Base-by-base conservation (phyloP, 2,888 invertebrate species). In the Stramonita haemastoma region DNA sequence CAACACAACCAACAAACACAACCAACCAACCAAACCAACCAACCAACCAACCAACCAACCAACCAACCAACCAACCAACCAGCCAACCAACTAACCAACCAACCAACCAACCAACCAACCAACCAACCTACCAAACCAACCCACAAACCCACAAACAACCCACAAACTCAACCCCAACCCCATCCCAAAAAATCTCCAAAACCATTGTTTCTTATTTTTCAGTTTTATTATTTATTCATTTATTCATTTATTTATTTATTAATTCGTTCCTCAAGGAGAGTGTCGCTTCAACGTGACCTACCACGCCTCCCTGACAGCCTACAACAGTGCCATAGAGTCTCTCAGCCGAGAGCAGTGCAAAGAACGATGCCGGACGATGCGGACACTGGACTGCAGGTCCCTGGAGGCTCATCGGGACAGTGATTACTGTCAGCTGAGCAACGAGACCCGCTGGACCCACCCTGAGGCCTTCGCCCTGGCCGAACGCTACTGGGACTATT, bases 391-490 rank as follows among this genome's bases (percentile, higher is more conserved):
- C 85, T 89, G 89, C 57, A 70, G 89, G 5, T 89, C 89, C 19
- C 29, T 85, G 0, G 89, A 89, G 70, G 36, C 56, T 1, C 36
- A 89, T 73, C 15, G 86, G 22, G 36, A 46, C 8, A 13, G 0
- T 13, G 34, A 88, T n/a, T 22, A 11, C 56, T 89, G 89, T 34
- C 89, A 89, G 32, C 22, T 89, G 15, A 89, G 89, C 34, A 2
- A 5, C 36, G 85, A 89, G 89, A 70, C 70, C 15, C 70, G 85
- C 32, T 89, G 89, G 89, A 66, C 89, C 15, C 84, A 89, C 6
- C 85, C 84, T 0, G 17, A 29, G 56, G 36, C 15, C 8, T 89
- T 89, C 56, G 13, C 29, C 19, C 36, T 36, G 46, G 46, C 17
- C 1, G 73, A 85, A 1, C 29, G 22, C 0, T 0, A 73, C 77